Evolutionary conservation across 2,797 vertebrate genomes (phyloP), one percentile per base, ranked within the genome.

Genomic region (Leptatherina wallacei): DNA sequence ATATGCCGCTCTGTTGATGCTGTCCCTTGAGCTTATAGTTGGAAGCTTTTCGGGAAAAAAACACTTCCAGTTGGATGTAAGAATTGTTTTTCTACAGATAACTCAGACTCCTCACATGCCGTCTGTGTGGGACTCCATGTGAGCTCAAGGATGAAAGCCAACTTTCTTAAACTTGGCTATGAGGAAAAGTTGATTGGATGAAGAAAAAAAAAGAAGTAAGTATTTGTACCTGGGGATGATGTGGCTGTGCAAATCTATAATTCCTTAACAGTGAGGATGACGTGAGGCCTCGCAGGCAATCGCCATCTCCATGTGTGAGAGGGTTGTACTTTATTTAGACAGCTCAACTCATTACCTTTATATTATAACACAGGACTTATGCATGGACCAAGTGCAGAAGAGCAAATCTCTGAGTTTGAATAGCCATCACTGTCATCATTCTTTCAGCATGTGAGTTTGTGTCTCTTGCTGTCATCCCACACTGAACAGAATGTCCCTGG

Each of bases 51-150:
- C 6, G 62, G 74, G 65, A 61, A 76, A 61, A 81, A 89, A 85
- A 83, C 69, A 77, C 85, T 88, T 92, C 86, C 86, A 92, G 78
- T 86, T 92, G 84, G 90, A 93, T 57, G 29, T 3, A 32, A 82
- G 67, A 24, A n/a, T 78, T 86, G 71, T 86, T 91, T 89, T 92
- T 86, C 29, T 84, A 62, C 40, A 74, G 87, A 89, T 86, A 88
- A 84, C 69, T 81, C 64, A 47, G 71, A 70, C 67, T 86, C 73
- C 66, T 87, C 68, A 61, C 70, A 64, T 59, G 67, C 66, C 44
- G 35, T 58, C 42, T 29, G 77, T 52, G 71, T 69, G 82, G 71
- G 82, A 87, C 66, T 51, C 61, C 32, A 56, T 75, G 72, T 51
- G 71, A 91, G 84, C 81, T 84, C 72, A 83, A 69, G 57, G 56